Percentiles rank a stretch among this genome's conserved stretches.
These are phyloP conservation scores for Bradypus variegatus DNA, from an alignment of 2,797 vertebrate genomes.

Conservation along the genomic window DNA sequence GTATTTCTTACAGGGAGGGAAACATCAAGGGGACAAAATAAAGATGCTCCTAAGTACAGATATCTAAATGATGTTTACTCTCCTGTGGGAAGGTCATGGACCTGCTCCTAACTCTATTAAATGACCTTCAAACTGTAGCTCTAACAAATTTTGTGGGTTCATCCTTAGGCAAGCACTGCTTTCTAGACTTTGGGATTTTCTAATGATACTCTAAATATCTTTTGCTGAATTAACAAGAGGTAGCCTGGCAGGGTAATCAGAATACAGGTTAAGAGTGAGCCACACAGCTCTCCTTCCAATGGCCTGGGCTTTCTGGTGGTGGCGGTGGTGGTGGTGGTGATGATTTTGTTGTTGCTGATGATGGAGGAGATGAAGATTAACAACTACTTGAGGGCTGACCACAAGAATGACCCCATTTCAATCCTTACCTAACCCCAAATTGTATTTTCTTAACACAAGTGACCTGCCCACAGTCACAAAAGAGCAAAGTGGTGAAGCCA, in stretches of 20 bases:
- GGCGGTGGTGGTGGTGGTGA: not conserved
- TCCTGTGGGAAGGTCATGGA: not conserved
- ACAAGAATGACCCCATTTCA: not conserved
- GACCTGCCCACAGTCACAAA: not conserved
- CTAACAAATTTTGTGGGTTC: not conserved
- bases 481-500: not conserved
- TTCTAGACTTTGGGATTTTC: not conserved
- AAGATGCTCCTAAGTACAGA: not conserved
- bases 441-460: too few relatives aligned
- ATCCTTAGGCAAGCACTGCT: not conserved
- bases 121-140: not conserved
- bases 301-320: not conserved
- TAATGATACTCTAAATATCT: not conserved
- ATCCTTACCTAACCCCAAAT: not conserved
- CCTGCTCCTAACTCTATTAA: fast-evolving
- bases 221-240: not conserved
- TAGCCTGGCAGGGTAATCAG: not conserved
- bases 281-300: not conserved
- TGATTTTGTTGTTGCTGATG: fast-evolving
- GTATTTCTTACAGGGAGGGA: not conserved
- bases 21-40: too few relatives aligned
- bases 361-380: fast-evolving
- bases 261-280: not conserved
- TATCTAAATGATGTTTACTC: not conserved
- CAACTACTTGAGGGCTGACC: fast-evolving